Evolutionary conservation across 2,797 vertebrate genomes (phyloP).

Genomic region (Odontamblyopus rebecca): DNA sequence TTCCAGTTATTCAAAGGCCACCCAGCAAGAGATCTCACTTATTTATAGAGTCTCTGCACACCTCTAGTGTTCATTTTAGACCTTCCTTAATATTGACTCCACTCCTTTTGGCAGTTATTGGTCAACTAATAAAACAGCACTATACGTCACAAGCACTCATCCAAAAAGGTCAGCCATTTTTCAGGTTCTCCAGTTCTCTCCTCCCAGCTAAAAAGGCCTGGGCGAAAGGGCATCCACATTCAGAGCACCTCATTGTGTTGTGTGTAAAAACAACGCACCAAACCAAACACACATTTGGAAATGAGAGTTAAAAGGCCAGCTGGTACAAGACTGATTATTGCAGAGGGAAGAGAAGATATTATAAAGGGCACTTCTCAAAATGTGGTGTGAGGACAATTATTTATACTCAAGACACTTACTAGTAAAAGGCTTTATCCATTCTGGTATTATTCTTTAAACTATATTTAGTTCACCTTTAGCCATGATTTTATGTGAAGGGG

Average conservation of each 20-base stretch:
- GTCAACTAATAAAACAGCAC: slow-evolving; percentile 40
- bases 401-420: too few species aligned
- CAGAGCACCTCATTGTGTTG: slow-evolving; percentile 26
- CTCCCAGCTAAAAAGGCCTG: slow-evolving; percentile 44
- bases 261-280: slow-evolving; percentile 14
- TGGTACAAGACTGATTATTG: slow-evolving; percentile 21
- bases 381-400: not conserved
- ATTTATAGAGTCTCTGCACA: not conserved
- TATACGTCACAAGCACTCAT: slow-evolving; percentile 31
- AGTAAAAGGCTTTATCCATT: too few species aligned
- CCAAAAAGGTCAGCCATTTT: slow-evolving; percentile 49
- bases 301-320: not conserved
- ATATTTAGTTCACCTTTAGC: too few species aligned
- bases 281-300: not conserved
- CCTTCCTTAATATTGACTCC: not conserved
- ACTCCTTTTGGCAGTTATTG: slow-evolving; percentile 15
- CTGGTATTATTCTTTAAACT: too few species aligned
- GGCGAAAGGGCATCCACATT: slow-evolving; percentile 48
- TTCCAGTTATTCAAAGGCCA: slow-evolving; percentile 3
- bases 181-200: slow-evolving; percentile 33
- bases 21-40: not conserved
- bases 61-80: slow-evolving; percentile 4
- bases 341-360: not conserved
- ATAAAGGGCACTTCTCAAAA: not conserved
- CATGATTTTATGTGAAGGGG: too few species aligned